Percentiles rank a stretch among this genome's conserved stretches.
These are phyloP conservation scores for Tympanoctomys barrerae DNA, from an alignment of 2,797 vertebrate species.

Conservation along the genomic window DNA sequence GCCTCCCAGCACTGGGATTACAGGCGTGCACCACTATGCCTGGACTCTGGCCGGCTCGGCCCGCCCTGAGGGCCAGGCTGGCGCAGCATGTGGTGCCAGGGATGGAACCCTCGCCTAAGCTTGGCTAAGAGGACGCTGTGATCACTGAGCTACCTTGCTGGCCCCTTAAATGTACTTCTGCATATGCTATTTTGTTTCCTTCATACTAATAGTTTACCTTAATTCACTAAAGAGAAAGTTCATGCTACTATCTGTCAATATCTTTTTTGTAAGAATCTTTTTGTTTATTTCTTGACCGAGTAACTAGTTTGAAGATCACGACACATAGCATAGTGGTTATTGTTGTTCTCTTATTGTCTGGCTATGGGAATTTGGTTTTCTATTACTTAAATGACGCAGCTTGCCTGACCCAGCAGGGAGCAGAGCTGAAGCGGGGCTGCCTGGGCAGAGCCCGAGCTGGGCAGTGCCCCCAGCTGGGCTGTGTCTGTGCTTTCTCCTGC, in stretches of 20 bases:
- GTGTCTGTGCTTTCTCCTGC: background rate
- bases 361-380: background rate
- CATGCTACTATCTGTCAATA: no score
- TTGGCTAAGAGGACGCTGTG: no score
- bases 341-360: background rate
- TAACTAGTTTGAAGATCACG: background rate
- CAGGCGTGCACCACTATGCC: no score
- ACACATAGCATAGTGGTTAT: background rate
- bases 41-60: no score
- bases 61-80: no score
- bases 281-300: background rate
- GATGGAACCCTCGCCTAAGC: no score
- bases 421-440: background rate
- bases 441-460: background rate
- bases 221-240: background rate
- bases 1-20: no score
- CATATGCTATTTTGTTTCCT: background rate
- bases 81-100: no score
- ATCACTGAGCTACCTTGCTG: no score
- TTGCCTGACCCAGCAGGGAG: background rate
- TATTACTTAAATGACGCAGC: background rate
- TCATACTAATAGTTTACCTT: background rate
- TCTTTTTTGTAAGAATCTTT: background rate
- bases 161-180: background rate
- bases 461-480: no score